Percentiles rank a stretch among this genome's conserved stretches.
These are phyloP conservation scores for Cosmia pyralina DNA, from an alignment of 2,888 invertebrate species.

Conservation along the genomic window DNA sequence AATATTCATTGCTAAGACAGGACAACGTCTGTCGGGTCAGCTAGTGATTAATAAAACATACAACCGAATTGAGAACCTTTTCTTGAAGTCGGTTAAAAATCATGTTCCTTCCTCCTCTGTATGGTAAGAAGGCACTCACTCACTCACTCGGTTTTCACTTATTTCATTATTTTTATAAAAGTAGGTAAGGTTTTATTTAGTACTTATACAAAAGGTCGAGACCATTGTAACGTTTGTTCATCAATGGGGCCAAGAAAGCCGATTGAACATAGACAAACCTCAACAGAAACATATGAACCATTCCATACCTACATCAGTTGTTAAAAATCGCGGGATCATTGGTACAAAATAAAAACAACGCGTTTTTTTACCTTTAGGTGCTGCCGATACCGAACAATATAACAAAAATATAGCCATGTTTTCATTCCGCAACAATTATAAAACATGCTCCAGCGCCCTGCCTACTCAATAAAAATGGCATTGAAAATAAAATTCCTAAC, in stretches of 20 bases:
- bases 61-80: too few relatives aligned
- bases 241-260: background rate
- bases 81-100: too few relatives aligned
- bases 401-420: conserved; percentile 13
- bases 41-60: too few relatives aligned
- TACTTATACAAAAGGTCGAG: too few relatives aligned
- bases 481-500: conserved; percentile 10
- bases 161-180: too few relatives aligned
- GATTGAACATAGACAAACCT: background rate
- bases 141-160: too few relatives aligned
- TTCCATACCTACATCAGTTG: background rate
- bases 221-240: too few relatives aligned
- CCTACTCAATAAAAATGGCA: conserved; percentile 14
- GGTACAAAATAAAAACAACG: background rate
- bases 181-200: too few relatives aligned
- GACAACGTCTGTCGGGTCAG: too few relatives aligned
- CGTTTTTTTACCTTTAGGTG: background rate
- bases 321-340: background rate
- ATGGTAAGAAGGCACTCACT: background rate
- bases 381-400: background rate
- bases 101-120: background rate
- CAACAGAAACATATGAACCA: background rate
- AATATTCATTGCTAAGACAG: too few relatives aligned
- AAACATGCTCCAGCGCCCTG: conserved; percentile 18
- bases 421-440: conserved; percentile 39